These are phyloP conservation scores for Phataginus tetradactyla DNA, from an alignment of 2,797 vertebrate species.

Conservation along the genomic window DNA sequence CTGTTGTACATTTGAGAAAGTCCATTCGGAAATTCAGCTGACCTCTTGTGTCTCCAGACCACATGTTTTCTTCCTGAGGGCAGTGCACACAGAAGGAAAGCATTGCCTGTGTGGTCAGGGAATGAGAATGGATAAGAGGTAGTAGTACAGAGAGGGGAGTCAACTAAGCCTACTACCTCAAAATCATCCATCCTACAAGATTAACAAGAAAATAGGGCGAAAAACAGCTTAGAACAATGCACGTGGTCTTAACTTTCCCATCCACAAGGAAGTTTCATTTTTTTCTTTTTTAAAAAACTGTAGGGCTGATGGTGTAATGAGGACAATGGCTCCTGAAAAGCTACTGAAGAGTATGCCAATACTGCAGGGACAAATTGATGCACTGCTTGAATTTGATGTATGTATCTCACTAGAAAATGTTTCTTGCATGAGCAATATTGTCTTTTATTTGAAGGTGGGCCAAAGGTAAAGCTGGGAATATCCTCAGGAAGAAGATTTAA, in stretches of 20 bases:
- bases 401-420: conserved; percentile 78
- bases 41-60: neutral
- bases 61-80: neutral
- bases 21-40: neutral
- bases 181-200: neutral
- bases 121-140: neutral
- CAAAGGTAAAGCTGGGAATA: neutral
- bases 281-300: conserved; percentile 61
- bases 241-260: neutral
- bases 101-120: neutral
- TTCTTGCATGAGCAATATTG: neutral
- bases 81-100: neutral
- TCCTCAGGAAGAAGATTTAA: neutral
- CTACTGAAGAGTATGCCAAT: conserved; percentile 98
- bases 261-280: neutral
- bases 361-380: conserved; percentile 97
- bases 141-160: neutral
- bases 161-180: neutral
- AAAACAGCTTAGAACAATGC: neutral
- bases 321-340: conserved; percentile 97
- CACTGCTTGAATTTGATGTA: conserved; percentile 98
- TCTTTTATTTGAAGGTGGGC: conserved; percentile 4
- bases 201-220: neutral
- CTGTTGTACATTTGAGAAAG: neutral
- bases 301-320: conserved; percentile 97